Evolutionary conservation across 2,113 vertebrate genomes (phyloP).

Genomic region (Ceyx margarethae): DNA sequence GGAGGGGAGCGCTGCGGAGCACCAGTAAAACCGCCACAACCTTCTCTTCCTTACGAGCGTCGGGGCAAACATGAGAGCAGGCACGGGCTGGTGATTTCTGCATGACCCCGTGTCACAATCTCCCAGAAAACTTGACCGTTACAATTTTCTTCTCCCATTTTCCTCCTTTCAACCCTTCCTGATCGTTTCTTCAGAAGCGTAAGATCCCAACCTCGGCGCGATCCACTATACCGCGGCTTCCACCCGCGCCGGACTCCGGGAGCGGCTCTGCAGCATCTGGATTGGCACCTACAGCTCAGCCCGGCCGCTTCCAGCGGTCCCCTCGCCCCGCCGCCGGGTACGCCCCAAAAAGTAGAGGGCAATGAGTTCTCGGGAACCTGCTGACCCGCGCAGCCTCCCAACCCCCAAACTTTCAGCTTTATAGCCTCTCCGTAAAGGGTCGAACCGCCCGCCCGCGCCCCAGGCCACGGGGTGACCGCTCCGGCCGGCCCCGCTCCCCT

Average conservation of each 20-base stretch:
- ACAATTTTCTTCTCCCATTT: background rate
- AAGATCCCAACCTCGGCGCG: background rate
- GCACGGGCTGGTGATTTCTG: background rate
- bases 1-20: background rate
- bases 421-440: no score
- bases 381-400: background rate
- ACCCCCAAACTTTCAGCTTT: background rate
- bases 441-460: background rate
- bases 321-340: no score
- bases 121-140: conserved; percentile 25
- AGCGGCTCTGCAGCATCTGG: background rate
- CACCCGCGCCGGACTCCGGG: background rate
- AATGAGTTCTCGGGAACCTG: background rate
- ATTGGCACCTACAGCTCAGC: background rate
- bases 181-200: background rate
- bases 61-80: background rate
- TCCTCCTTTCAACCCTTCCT: background rate
- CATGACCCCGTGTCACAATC: background rate
- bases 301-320: background rate
- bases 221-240: background rate
- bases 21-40: background rate
- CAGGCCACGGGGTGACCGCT: background rate
- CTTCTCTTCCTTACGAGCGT: rapidly evolving
- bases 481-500: background rate
- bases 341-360: background rate